phyloP scores from a whole-genome alignment of 2,888 invertebrate genomes.

The Omphaloscelis lunosa region DNA sequence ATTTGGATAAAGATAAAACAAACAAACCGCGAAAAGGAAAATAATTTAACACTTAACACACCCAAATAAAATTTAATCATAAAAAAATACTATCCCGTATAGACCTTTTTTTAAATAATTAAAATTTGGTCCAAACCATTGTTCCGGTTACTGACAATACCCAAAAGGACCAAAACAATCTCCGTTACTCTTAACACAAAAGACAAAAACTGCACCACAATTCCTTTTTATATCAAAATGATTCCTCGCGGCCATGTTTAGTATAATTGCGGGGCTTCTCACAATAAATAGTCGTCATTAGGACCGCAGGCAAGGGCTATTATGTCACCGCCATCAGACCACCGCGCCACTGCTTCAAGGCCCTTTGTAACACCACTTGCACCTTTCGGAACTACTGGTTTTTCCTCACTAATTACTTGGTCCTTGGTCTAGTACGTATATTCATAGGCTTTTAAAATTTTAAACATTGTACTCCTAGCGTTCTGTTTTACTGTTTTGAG shows the following conservation, averaged over 20 bases:
- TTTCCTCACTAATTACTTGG: slow-evolving; percentile 81
- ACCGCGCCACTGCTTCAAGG: slow-evolving; percentile 64
- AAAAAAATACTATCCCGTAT: neutral
- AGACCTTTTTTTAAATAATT: neutral
- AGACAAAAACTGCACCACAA: slow-evolving; percentile 37
- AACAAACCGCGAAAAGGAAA: neutral
- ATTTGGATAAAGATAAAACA: slow-evolving; percentile 5
- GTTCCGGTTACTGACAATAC: slow-evolving; percentile 13
- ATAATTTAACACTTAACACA: neutral
- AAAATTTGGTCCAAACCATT: slow-evolving; percentile 9
- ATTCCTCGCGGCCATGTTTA: slow-evolving; percentile 47
- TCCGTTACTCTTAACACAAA: slow-evolving; percentile 25
- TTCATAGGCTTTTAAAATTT: slow-evolving; percentile 37
- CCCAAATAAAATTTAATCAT: neutral
- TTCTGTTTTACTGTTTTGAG: neutral
- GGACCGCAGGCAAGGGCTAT: slow-evolving; percentile 72
- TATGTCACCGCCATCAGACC: slow-evolving; percentile 67
- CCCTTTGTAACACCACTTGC: slow-evolving; percentile 71
- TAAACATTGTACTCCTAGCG: slow-evolving; percentile 6
- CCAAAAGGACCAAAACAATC: slow-evolving; percentile 27
- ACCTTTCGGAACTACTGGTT: slow-evolving; percentile 69
- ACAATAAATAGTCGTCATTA: slow-evolving; percentile 82
- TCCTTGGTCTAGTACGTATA: slow-evolving; percentile 63
- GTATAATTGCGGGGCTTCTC: slow-evolving; percentile 67
- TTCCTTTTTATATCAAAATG: slow-evolving; percentile 51